Conservation (phyloP, 2,888 invertebrate genomes). For the Lottia scabra region DNA sequence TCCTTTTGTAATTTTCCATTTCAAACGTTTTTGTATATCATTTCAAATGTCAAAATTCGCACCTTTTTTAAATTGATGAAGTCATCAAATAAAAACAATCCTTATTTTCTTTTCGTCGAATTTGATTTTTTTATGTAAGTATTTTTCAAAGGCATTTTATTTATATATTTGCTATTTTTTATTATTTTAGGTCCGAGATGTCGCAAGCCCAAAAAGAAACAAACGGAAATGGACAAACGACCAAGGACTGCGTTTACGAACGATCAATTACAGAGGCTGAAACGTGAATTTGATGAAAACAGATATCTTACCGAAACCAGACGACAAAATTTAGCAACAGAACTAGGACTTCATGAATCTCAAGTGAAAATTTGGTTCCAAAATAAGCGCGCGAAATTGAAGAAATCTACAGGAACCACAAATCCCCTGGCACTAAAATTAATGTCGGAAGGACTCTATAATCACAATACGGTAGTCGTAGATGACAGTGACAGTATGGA, state of each 20-base stretch:
- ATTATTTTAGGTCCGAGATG: slow-evolving; percentile 47
- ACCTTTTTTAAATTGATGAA: too few species aligned
- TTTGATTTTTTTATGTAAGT: too few species aligned
- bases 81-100: too few species aligned
- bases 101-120: too few species aligned
- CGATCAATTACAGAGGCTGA: slow-evolving; percentile 84
- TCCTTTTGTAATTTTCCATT: too few species aligned
- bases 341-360: slow-evolving; percentile 92
- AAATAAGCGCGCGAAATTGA: slow-evolving; percentile 97
- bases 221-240: slow-evolving; percentile 75
- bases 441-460: slow-evolving; percentile 95
- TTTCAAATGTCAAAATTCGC: too few species aligned
- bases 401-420: slow-evolving; percentile 80
- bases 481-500: slow-evolving; percentile 15
- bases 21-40: too few species aligned
- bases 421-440: slow-evolving; percentile 89
- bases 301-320: slow-evolving; percentile 88
- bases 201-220: slow-evolving; percentile 44
- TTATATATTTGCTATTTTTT: neutral
- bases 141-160: too few species aligned
- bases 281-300: slow-evolving; percentile 84
- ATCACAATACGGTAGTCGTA: slow-evolving; percentile 73
- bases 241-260: slow-evolving; percentile 95
- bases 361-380: slow-evolving; percentile 98
- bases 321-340: slow-evolving; percentile 89